Evolutionary conservation across 2,888 invertebrate species (phyloP).

Genomic region (Watsonalla cultraria): DNA sequence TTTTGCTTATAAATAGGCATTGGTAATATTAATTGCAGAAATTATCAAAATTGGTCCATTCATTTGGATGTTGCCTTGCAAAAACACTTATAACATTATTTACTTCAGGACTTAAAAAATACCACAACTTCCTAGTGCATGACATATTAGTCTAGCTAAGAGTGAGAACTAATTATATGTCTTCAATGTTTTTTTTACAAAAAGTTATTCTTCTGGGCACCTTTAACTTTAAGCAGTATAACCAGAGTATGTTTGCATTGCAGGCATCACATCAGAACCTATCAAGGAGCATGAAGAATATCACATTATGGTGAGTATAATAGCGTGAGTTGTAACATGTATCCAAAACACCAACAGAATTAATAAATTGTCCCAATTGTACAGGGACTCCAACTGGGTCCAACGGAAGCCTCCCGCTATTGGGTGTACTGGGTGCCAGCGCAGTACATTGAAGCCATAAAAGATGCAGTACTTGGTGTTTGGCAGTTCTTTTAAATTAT

Average conservation of each 20-base stretch:
- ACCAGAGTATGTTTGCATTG: slow-evolving; percentile 14
- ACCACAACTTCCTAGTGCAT: no score
- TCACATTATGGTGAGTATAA: slow-evolving; percentile 88
- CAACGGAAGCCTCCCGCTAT: slow-evolving; percentile 94
- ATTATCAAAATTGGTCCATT: no score
- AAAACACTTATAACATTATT: no score
- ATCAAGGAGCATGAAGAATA: slow-evolving; percentile 94
- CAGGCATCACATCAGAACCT: slow-evolving; percentile 84
- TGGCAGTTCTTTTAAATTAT: slow-evolving; percentile 86
- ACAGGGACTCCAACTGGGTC: slow-evolving; percentile 92
- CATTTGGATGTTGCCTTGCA: background rate
- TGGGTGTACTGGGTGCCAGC: slow-evolving; percentile 98
- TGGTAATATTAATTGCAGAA: no score
- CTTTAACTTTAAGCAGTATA: background rate
- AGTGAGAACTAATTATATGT: no score
- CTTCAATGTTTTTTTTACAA: no score
- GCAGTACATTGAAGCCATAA: slow-evolving; percentile 93
- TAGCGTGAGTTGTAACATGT: background rate
- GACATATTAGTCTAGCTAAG: no score
- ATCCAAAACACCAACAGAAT: background rate
- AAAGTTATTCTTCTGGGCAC: background rate
- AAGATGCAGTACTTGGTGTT: slow-evolving; percentile 92
- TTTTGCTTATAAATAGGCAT: no score
- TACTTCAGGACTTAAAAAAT: no score
- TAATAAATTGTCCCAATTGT: slow-evolving; percentile 13